Conservation (phyloP, 92 coral and sea anemone genomes). For the Zoanthus gigantus region DNA sequence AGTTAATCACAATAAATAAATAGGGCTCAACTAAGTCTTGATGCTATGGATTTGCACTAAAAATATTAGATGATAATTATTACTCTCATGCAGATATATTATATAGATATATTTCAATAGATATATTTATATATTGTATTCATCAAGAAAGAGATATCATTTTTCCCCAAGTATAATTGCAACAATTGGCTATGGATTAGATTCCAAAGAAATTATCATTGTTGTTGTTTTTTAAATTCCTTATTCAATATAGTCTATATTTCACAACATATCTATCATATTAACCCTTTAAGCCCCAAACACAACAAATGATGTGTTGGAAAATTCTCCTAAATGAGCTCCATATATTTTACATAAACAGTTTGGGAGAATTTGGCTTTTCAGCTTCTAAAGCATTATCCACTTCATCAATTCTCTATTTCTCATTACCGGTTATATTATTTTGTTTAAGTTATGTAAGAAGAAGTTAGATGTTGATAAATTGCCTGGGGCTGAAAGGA, state of each 20-base stretch:
- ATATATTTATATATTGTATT: not conserved
- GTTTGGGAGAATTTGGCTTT: no score
- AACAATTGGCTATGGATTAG: conserved; percentile 9
- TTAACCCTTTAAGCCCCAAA: no score
- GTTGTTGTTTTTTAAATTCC: conserved; percentile 3
- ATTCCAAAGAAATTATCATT: conserved; percentile 16
- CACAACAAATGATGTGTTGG: no score
- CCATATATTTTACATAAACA: no score
- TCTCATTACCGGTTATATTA: no score
- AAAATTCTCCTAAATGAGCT: no score
- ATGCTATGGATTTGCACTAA: conserved; percentile 12
- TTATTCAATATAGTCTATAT: not conserved
- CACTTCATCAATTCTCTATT: no score
- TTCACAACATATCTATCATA: not conserved
- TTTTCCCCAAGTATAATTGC: conserved; percentile 3
- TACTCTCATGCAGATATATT: conserved; percentile 27
- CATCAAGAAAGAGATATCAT: conserved; percentile 5
- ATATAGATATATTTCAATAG: conserved; percentile 22
- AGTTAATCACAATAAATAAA: conserved; percentile 6
- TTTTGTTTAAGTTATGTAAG: no score
- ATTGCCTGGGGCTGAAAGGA: no score
- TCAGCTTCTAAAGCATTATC: no score
- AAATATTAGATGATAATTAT: not conserved
- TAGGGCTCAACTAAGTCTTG: not conserved
- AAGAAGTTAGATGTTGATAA: no score